These are phyloP conservation scores for Selenia dentaria DNA, from an alignment of 2,888 invertebrate species.

Conservation along the genomic window DNA sequence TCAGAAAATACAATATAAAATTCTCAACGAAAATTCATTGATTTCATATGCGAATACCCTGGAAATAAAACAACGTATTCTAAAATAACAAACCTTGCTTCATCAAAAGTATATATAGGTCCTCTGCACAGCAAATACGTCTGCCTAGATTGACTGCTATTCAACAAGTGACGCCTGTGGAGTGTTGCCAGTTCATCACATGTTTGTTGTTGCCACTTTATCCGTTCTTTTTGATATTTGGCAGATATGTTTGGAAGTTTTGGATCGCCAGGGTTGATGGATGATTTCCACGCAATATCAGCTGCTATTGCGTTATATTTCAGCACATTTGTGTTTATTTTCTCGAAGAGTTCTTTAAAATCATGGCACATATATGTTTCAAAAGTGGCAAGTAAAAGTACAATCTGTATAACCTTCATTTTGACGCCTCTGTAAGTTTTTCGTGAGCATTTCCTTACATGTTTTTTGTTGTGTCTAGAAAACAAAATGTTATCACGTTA, in stretches of 20 bases:
- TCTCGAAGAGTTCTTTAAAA: conserved; percentile 49
- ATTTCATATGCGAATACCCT: too few relatives aligned
- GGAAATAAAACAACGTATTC: too few relatives aligned
- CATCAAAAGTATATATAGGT: conserved; percentile 80
- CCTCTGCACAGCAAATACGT: conserved; percentile 86
- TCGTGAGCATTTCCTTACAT: too few relatives aligned
- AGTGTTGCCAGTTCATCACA: conserved; percentile 54
- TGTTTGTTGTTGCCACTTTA: conserved; percentile 57
- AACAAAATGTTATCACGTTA: too few relatives aligned
- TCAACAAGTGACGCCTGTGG: conserved; percentile 46
- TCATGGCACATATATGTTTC: conserved; percentile 38
- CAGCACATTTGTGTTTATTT: conserved; percentile 55
- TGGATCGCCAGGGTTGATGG: conserved; percentile 52
- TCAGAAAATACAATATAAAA: too few relatives aligned
- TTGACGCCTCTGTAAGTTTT: too few relatives aligned
- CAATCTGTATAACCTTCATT: conserved; percentile 21
- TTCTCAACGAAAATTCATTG: too few relatives aligned
- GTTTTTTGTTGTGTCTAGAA: too few relatives aligned
- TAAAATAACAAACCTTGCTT: conserved; percentile 74
- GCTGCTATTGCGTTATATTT: conserved; percentile 62
- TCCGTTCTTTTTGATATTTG: conserved; percentile 50
- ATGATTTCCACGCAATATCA: conserved; percentile 67
- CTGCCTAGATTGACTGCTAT: conserved; percentile 74
- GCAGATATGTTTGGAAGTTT: conserved; percentile 46
- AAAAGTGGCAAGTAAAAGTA: conserved; percentile 19